These are phyloP conservation scores for Macropus fuliginosus DNA, from an alignment of 2,797 vertebrate genomes.

Conservation along the genomic window DNA sequence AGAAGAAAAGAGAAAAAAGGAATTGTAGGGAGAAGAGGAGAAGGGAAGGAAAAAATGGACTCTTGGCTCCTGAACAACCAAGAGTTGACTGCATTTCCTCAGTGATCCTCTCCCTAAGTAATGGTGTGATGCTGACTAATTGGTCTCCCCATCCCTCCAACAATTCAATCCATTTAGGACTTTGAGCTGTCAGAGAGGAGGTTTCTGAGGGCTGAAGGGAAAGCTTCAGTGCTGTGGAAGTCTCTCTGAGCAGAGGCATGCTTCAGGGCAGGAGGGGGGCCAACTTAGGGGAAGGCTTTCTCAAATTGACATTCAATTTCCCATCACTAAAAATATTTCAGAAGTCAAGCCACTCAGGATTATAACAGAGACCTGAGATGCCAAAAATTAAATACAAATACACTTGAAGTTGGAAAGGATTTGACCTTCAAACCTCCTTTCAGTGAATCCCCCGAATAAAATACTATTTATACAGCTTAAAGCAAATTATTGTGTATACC, in stretches of 20 bases:
- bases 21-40: neutral
- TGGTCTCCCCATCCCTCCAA: neutral
- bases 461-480: constrained; percentile 82
- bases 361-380: constrained; percentile 62
- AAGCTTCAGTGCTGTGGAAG: neutral
- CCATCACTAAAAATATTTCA: constrained; percentile 51
- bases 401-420: constrained; percentile 39
- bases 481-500: constrained; percentile 78
- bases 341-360: constrained; percentile 53
- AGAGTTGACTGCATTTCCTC: neutral
- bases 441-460: constrained; percentile 72
- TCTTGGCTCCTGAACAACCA: neutral
- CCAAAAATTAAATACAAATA: constrained; percentile 57
- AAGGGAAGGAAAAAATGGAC: neutral
- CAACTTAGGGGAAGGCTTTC: constrained; percentile 18
- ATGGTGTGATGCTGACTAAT: neutral
- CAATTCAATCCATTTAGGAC: constrained; percentile 1
- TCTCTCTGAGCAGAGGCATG: neutral
- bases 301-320: constrained; percentile 57
- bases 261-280: neutral
- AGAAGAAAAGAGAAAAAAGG: neutral
- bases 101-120: neutral
- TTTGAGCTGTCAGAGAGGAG: neutral
- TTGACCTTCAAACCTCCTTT: constrained; percentile 80
- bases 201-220: neutral